These are phyloP conservation scores for Acropora tenuis DNA, from an alignment of 64 coral and sea anemone genomes.

Conservation along the genomic window DNA sequence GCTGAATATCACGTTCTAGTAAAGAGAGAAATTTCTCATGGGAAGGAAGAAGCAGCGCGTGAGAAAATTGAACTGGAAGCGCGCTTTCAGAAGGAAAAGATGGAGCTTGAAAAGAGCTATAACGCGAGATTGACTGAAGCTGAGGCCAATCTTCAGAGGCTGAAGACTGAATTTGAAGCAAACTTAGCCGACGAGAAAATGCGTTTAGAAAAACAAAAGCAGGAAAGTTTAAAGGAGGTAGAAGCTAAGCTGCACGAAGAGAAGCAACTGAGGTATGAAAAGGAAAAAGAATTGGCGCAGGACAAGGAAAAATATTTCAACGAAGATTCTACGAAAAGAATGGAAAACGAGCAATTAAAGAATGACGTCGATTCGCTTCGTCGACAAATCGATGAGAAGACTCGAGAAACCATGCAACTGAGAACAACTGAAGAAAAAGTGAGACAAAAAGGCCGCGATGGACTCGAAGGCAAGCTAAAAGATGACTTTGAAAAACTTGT, in stretches of 20 bases:
- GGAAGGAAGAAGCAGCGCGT: slow-evolving; percentile 45
- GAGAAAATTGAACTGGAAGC: slow-evolving; percentile 42
- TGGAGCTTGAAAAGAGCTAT: slow-evolving; percentile 74
- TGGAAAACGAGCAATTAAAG: slow-evolving; percentile 68
- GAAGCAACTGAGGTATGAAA: slow-evolving; percentile 32
- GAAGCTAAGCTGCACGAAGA: slow-evolving; percentile 65
- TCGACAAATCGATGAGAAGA: slow-evolving; percentile 78
- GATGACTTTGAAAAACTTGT: slow-evolving; percentile 92
- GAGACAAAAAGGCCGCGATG: slow-evolving; percentile 73
- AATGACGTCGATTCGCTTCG: slow-evolving; percentile 66
- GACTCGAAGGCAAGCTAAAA: slow-evolving; percentile 72
- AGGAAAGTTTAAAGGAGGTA: slow-evolving; percentile 36
- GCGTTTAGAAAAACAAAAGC: slow-evolving; percentile 52
- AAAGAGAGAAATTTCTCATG: slow-evolving; percentile 38
- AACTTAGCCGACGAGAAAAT: slow-evolving; percentile 59
- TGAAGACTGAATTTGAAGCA: slow-evolving; percentile 59
- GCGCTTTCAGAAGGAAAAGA: slow-evolving; percentile 46
- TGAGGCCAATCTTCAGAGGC: slow-evolving; percentile 63
- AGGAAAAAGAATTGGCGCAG: slow-evolving; percentile 42
- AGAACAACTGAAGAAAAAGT: slow-evolving; percentile 76
- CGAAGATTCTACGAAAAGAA: slow-evolving; percentile 26
- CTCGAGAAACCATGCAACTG: slow-evolving; percentile 64
- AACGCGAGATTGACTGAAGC: slow-evolving; percentile 51
- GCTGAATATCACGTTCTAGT: slow-evolving; percentile 72
- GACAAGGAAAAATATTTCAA: slow-evolving; percentile 40